Conservation (phyloP, 2,797 vertebrate species). For the Synaphobranchus kaupii region DNA sequence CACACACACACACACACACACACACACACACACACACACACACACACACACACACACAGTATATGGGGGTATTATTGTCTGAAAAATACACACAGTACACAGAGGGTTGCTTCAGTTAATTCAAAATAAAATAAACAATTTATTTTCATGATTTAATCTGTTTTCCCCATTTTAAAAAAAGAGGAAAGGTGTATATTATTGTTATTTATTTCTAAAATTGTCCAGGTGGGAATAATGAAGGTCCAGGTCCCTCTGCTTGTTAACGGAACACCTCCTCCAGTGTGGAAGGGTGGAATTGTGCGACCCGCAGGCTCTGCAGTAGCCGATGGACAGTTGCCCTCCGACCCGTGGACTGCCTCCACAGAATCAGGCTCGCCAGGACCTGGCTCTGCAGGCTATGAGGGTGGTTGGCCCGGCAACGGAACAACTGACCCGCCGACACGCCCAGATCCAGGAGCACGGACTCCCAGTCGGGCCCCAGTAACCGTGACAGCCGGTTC, state of each 20-base stretch:
- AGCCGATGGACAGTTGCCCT: slow-evolving; percentile 78
- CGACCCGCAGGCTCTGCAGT: slow-evolving; percentile 65
- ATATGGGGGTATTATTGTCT: too few species aligned
- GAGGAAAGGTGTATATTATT: background rate
- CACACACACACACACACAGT: too few species aligned
- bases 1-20: too few species aligned
- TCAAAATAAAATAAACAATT: too few species aligned
- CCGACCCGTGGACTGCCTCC: slow-evolving; percentile 78
- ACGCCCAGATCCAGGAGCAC: slow-evolving; percentile 83
- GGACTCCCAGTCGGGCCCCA: slow-evolving; percentile 84
- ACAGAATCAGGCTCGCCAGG: slow-evolving; percentile 81
- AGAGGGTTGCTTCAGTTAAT: too few species aligned
- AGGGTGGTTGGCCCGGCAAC: slow-evolving; percentile 81
- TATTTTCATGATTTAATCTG: background rate
- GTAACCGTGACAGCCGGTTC: slow-evolving; percentile 76
- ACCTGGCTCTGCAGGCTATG: slow-evolving; percentile 78
- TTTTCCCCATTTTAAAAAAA: background rate
- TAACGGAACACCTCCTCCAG: slow-evolving; percentile 71
- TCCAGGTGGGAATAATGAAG: background rate
- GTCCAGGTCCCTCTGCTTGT: slow-evolving; percentile 43
- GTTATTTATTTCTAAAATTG: background rate
- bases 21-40: too few species aligned
- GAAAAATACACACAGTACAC: too few species aligned
- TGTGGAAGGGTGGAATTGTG: slow-evolving; percentile 73
- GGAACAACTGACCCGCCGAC: slow-evolving; percentile 76